Evolutionary conservation across 2,888 invertebrate genomes (phyloP).

Genomic region (Netelia inedita): DNA sequence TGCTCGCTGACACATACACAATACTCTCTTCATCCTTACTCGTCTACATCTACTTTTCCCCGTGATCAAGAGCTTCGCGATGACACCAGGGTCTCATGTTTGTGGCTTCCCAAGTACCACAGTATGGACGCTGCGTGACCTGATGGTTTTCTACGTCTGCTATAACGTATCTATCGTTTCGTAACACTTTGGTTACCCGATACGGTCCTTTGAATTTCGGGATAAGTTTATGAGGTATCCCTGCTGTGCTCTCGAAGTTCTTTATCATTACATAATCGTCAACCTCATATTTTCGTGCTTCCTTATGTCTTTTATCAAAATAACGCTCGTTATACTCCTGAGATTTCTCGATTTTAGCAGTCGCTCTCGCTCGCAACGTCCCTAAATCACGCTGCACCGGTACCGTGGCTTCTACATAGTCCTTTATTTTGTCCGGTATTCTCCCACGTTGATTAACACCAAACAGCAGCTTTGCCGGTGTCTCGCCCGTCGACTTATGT

Average conservation of each 20-base stretch:
- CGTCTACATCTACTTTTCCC: no score
- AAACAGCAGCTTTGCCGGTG: no score
- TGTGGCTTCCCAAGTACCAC: no score
- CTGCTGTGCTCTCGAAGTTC: constrained; percentile 51
- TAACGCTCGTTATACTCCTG: constrained; percentile 71
- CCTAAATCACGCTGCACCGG: constrained; percentile 62
- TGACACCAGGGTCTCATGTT: constrained; percentile 25
- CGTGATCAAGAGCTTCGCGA: not conserved
- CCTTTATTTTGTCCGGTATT: no score
- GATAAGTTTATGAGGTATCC: constrained; percentile 67
- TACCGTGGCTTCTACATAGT: not conserved
- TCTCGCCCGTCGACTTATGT: no score
- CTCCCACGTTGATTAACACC: no score
- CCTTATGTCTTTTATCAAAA: constrained; percentile 74
- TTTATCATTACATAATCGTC: constrained; percentile 59
- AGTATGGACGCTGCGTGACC: no score
- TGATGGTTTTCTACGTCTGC: no score
- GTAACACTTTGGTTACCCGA: constrained; percentile 55
- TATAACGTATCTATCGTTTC: constrained; percentile 72
- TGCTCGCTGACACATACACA: no score
- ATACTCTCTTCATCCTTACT: no score
- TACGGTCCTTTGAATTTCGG: constrained; percentile 70
- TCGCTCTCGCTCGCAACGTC: constrained; percentile 39
- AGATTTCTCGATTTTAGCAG: constrained; percentile 62
- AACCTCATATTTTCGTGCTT: constrained; percentile 55